These are phyloP conservation scores for Agrilus biguttatus DNA, from an alignment of 2,888 invertebrate species.

Conservation along the genomic window DNA sequence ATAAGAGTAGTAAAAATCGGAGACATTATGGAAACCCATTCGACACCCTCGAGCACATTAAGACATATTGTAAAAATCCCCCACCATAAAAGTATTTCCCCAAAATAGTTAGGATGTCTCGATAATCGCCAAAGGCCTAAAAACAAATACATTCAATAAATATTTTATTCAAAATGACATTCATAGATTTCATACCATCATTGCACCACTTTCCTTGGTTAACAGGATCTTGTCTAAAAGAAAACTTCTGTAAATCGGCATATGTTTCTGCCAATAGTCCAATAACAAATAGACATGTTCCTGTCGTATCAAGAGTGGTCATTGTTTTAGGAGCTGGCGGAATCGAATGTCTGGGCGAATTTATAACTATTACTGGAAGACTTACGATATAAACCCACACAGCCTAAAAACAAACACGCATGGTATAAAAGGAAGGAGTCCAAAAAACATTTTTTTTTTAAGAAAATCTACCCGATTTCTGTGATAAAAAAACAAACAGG, in stretches of 20 bases:
- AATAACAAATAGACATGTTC: conserved; percentile 70
- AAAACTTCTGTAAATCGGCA: conserved; percentile 85
- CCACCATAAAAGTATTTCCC: conserved; percentile 89
- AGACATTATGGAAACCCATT: conserved; percentile 77
- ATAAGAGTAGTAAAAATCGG: conserved; percentile 79
- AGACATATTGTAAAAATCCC: conserved; percentile 81
- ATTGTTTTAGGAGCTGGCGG: conserved; percentile 68
- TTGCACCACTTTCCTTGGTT: conserved; percentile 91
- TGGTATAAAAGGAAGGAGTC: not conserved
- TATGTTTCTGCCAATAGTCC: conserved; percentile 80
- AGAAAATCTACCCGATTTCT: no score
- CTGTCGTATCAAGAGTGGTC: conserved; percentile 76
- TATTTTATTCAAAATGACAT: not conserved
- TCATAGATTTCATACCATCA: conserved; percentile 43
- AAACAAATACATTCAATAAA: not conserved
- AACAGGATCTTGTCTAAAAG: conserved; percentile 73
- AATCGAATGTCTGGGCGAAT: conserved; percentile 67
- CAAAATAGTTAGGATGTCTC: conserved; percentile 89
- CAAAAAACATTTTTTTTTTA: no score
- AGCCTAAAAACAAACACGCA: conserved; percentile 42
- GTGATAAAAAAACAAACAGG: no score
- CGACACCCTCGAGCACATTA: conserved; percentile 69
- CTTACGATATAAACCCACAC: conserved; percentile 88
- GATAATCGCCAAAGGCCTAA: conserved; percentile 60
- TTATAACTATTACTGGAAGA: conserved; percentile 80